Conservation (phyloP, 2,797 vertebrate genomes). For the Hylomyscus alleni region DNA sequence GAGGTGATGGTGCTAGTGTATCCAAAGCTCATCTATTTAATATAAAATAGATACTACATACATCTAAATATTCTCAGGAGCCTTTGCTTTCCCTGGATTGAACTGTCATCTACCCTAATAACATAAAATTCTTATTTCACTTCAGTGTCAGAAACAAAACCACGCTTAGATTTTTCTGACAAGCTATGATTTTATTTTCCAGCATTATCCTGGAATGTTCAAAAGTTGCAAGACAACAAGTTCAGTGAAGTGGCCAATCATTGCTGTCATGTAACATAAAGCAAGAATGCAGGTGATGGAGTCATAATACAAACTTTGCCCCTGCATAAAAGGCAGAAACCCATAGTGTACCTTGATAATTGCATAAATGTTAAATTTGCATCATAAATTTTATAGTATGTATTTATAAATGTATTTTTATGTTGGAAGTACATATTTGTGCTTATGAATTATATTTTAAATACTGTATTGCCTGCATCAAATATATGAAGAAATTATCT, state of each 20-base stretch:
- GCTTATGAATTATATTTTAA: slow-evolving; percentile 38
- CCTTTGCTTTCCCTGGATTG: slow-evolving; percentile 75
- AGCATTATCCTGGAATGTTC: slow-evolving; percentile 69
- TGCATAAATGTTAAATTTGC: slow-evolving; percentile 1
- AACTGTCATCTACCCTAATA: slow-evolving; percentile 75
- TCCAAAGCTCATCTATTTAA: slow-evolving; percentile 75
- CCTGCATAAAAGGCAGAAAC: slow-evolving; percentile 50
- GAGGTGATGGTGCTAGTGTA: slow-evolving; percentile 56
- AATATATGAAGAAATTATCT: not conserved
- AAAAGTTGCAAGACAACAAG: slow-evolving; percentile 73
- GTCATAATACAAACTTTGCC: slow-evolving; percentile 54
- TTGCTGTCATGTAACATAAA: not conserved
- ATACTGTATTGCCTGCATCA: not conserved
- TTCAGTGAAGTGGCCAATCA: not conserved
- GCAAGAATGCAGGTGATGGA: slow-evolving; percentile 42
- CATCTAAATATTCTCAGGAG: slow-evolving; percentile 59
- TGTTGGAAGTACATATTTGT: not conserved
- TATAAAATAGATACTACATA: slow-evolving; percentile 77
- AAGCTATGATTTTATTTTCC: slow-evolving; percentile 77
- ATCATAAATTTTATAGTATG: not conserved
- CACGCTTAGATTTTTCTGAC: slow-evolving; percentile 70
- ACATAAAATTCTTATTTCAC: slow-evolving; percentile 66
- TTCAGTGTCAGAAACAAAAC: slow-evolving; percentile 45
- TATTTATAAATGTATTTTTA: not conserved
- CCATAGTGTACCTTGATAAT: not conserved